phyloP scores from a whole-genome alignment of 2,113 vertebrate genomes.

The Electrona antarctica region DNA sequence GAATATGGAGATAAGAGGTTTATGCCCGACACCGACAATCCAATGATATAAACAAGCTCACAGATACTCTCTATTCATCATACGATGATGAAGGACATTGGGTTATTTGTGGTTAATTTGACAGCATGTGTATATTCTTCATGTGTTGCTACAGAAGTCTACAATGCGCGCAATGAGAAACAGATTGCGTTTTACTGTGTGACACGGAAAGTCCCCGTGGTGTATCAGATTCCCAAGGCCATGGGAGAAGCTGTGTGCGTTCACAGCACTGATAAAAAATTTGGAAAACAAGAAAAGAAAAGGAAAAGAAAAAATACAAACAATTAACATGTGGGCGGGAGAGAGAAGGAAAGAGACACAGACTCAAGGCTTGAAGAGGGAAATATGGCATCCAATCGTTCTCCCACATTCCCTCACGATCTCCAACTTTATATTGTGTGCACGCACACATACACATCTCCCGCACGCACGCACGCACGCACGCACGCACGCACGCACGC shows the following conservation, averaged over 20 bases:
- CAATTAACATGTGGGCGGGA: not conserved
- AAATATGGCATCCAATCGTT: too few species aligned
- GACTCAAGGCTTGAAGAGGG: too few species aligned
- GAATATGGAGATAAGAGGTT: too few species aligned
- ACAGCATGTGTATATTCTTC: not conserved
- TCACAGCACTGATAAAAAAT: not conserved
- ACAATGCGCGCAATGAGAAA: not conserved
- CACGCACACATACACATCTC: too few species aligned
- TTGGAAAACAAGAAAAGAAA: not conserved
- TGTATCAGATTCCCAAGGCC: conserved; percentile 11
- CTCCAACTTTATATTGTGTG: too few species aligned
- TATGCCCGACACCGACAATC: too few species aligned
- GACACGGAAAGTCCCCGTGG: conserved; percentile 5
- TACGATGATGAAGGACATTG: not conserved
- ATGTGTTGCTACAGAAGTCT: not conserved
- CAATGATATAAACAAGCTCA: not conserved
- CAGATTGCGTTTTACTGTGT: not conserved
- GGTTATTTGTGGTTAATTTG: not conserved
- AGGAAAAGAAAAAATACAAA: too few species aligned
- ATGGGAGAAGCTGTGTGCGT: not conserved
- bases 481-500: too few species aligned
- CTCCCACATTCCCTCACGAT: too few species aligned
- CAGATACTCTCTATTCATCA: not conserved
- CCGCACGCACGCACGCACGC: too few species aligned
- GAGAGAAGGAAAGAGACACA: not conserved